These are phyloP conservation scores for Pristiophorus japonicus DNA, from an alignment of 2,113 vertebrate species.

Conservation along the genomic window DNA sequence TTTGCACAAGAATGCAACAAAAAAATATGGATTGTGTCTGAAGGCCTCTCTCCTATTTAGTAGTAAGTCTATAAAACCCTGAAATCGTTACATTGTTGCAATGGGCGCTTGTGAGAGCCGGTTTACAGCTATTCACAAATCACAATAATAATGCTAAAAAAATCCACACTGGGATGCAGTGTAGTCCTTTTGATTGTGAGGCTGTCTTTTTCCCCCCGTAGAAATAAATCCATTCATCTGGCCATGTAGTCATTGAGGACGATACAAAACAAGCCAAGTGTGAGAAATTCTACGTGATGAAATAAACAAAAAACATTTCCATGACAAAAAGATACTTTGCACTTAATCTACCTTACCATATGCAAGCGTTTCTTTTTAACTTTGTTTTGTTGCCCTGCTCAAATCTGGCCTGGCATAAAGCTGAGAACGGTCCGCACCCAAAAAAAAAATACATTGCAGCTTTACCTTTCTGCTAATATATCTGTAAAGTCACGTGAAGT, in stretches of 20 bases:
- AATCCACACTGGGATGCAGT: constrained; percentile 75
- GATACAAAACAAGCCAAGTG: constrained; percentile 93
- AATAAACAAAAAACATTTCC: constrained; percentile 92
- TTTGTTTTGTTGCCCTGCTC: constrained; percentile 62
- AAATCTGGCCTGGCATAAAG: constrained; percentile 60
- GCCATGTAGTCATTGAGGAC: constrained; percentile 80
- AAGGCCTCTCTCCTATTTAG: constrained; percentile 43
- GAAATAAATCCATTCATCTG: constrained; percentile 85
- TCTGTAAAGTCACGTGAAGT: constrained; percentile 37
- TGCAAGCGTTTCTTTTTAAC: constrained; percentile 58
- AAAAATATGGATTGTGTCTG: constrained; percentile 9
- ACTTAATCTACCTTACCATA: constrained; percentile 78
- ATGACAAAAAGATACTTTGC: constrained; percentile 90
- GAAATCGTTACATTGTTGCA: constrained; percentile 69
- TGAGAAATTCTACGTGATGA: constrained; percentile 89
- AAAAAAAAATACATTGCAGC: neutral
- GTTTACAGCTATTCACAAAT: constrained; percentile 67
- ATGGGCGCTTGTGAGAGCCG: constrained; percentile 65
- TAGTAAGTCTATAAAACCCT: constrained; percentile 50
- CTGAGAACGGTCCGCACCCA: constrained; percentile 20
- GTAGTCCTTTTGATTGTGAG: constrained; percentile 72
- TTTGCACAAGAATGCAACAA: constrained; percentile 21
- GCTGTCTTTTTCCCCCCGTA: constrained; percentile 77
- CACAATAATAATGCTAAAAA: constrained; percentile 71
- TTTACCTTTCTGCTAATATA: neutral